phyloP scores from a whole-genome alignment of 2,113 vertebrate species.

The Paradisaea rubra region DNA sequence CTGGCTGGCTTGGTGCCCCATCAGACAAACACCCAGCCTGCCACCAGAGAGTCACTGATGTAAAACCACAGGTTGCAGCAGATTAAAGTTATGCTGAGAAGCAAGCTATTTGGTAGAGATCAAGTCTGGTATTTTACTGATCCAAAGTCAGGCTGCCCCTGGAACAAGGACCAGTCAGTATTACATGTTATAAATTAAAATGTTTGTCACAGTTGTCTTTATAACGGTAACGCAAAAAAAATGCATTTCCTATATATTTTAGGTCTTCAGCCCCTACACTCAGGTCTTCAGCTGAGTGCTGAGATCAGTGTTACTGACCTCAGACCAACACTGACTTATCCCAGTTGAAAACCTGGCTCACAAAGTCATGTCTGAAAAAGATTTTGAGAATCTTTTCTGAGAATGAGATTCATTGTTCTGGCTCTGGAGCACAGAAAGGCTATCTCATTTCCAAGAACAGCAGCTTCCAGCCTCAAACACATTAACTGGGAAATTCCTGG shows the following conservation, averaged over 20 bases:
- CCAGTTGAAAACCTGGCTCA: neutral
- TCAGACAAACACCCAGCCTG: neutral
- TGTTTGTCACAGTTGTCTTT: neutral
- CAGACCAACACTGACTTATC: neutral
- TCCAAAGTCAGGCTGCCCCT: neutral
- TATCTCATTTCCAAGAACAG: neutral
- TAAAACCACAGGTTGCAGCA: neutral
- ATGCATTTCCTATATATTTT: neutral
- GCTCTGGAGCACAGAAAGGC: neutral
- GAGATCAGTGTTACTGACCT: neutral
- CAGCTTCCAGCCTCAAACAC: neutral
- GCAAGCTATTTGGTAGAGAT: neutral
- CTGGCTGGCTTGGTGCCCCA: neutral
- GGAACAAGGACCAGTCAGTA: neutral
- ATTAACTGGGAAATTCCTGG: neutral
- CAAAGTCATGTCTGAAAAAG: neutral
- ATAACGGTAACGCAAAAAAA: neutral
- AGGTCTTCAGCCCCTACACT: neutral
- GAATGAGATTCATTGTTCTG: neutral
- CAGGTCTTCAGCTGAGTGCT: neutral
- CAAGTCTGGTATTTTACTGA: neutral
- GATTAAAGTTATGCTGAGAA: neutral
- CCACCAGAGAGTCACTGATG: neutral
- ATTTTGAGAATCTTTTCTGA: neutral
- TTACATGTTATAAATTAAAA: neutral